A percentile compares a stretch with the other conserved stretches of the same genome.
Conservation (phyloP, 2,113 vertebrate species). For the Prionailurus bengalensis region DNA sequence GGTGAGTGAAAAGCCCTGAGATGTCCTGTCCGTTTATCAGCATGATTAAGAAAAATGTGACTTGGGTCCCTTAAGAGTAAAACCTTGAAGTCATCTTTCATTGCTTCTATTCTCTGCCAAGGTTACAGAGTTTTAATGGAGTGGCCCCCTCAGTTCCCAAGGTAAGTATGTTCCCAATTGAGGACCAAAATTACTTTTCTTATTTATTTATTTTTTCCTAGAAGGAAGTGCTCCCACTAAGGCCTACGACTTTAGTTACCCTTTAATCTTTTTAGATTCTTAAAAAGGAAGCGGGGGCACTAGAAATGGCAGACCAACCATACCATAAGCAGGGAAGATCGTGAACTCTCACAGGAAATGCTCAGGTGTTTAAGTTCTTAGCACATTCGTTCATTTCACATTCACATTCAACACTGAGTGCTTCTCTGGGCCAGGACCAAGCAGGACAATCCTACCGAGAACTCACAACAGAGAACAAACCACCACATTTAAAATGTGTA, state of each 20-base stretch:
- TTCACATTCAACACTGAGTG: background rate
- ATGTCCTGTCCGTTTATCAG: conserved; percentile 39
- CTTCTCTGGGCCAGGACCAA: background rate
- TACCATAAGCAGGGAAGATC: background rate
- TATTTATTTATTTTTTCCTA: background rate
- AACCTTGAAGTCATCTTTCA: conserved; percentile 54
- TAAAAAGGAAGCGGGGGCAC: background rate
- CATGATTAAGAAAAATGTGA: conserved; percentile 69
- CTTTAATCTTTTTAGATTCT: conserved; percentile 19
- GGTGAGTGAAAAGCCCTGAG: conserved; percentile 48
- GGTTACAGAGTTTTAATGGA: conserved; percentile 47
- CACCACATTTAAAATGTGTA: background rate
- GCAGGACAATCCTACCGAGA: background rate
- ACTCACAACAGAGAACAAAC: background rate
- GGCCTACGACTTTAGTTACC: background rate
- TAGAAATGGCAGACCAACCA: background rate
- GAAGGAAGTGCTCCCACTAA: background rate
- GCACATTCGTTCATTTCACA: background rate
- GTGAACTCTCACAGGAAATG: background rate
- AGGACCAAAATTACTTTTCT: conserved; percentile 39
- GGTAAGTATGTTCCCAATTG: conserved; percentile 37
- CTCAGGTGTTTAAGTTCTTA: background rate
- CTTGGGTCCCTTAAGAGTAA: conserved; percentile 50
- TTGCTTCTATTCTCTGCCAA: conserved; percentile 23
- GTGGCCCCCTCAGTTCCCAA: background rate